A percentile compares a stretch with the other conserved stretches of the same genome.
These are phyloP conservation scores for Petaurus breviceps DNA, from an alignment of 2,113 vertebrate genomes.

Conservation along the genomic window DNA sequence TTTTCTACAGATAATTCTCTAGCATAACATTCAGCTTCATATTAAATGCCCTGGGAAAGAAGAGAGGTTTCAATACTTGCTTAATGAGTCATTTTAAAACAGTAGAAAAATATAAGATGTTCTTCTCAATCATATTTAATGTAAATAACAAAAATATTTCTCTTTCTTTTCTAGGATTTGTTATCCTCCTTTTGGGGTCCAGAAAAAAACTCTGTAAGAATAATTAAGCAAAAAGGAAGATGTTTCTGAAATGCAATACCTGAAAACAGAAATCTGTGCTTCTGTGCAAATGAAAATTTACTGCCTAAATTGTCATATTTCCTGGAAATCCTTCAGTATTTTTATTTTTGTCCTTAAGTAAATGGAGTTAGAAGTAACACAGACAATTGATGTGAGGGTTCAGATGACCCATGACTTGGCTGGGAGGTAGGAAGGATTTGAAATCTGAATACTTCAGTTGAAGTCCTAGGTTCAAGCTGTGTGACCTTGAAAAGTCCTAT, in stretches of 20 bases:
- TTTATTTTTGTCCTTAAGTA: background rate
- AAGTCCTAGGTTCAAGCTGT: background rate
- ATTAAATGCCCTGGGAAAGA: conserved; percentile 28
- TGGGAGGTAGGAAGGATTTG: background rate
- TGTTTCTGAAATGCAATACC: background rate
- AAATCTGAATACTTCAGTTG: background rate
- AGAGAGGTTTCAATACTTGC: background rate
- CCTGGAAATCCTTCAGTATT: background rate
- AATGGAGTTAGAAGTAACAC: background rate
- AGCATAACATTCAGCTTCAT: background rate
- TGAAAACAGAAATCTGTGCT: background rate
- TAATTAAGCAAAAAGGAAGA: background rate
- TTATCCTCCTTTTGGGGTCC: background rate
- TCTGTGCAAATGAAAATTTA: background rate
- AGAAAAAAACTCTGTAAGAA: background rate
- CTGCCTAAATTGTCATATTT: background rate
- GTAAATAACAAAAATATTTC: conserved; percentile 24
- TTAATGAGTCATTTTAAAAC: background rate
- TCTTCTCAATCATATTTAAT: conserved; percentile 16
- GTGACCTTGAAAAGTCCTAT: background rate
- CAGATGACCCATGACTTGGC: background rate
- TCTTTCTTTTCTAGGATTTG: background rate
- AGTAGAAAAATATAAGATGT: background rate
- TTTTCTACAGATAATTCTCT: background rate
- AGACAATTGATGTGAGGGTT: background rate